phyloP scores from a whole-genome alignment of 2,113 vertebrate species.

The Forbesichthys papilliferus region DNA sequence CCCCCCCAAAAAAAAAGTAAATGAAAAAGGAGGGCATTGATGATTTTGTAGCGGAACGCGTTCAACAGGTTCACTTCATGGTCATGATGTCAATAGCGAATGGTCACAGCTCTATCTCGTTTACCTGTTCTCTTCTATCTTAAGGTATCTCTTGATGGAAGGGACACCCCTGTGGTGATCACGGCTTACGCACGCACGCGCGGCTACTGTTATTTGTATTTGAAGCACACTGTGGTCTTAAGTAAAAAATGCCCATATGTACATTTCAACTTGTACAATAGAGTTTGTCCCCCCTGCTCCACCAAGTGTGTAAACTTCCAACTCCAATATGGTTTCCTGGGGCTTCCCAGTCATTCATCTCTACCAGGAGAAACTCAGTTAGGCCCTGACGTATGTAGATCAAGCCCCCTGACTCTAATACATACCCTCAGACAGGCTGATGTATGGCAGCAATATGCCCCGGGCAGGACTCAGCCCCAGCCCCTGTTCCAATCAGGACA shows the following conservation, averaged over 20 bases:
- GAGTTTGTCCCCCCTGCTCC: no score
- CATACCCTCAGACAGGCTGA: constrained; percentile 72
- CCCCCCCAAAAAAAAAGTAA: no score
- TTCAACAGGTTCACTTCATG: not conserved
- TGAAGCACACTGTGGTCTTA: no score
- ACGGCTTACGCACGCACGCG: no score
- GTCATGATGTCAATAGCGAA: no score
- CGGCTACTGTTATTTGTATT: no score
- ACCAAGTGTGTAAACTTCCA: constrained; percentile 65
- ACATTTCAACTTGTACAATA: no score
- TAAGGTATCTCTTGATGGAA: not conserved
- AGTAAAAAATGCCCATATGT: no score
- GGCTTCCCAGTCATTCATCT: constrained; percentile 72
- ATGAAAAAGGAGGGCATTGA: no score
- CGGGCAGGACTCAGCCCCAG: constrained; percentile 70
- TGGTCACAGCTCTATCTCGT: not conserved
- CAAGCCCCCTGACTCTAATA: constrained; percentile 45
- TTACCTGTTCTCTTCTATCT: not conserved
- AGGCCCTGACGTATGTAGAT: constrained; percentile 76
- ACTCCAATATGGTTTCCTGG: constrained; percentile 69
- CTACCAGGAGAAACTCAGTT: constrained; percentile 71
- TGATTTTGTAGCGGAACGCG: no score
- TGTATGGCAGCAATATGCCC: constrained; percentile 82
- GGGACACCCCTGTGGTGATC: constrained; percentile 4
- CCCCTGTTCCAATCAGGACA: constrained; percentile 75